phyloP scores from a whole-genome alignment of 2,888 invertebrate genomes.

The Danaus chrysippus region DNA sequence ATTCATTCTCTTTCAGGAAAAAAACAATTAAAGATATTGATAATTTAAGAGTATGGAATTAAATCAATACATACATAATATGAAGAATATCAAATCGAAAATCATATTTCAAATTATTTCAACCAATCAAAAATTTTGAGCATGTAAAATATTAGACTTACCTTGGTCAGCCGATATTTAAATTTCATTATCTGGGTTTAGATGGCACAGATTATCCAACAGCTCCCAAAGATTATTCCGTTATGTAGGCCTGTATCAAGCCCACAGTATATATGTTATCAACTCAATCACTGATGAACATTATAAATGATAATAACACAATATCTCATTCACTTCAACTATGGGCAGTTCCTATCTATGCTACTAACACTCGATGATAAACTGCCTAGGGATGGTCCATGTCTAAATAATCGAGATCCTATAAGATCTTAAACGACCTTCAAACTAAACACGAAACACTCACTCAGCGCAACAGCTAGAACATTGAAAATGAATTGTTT shows the following conservation, averaged over 20 bases:
- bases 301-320: background rate
- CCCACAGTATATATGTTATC: background rate
- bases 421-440: conserved; percentile 18
- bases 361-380: conserved; percentile 16
- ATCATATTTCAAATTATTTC: background rate
- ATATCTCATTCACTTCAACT: conserved; percentile 1
- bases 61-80: no score
- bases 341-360: conserved; percentile 15
- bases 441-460: conserved; percentile 6
- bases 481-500: conserved; percentile 9
- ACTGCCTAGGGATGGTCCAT: conserved; percentile 27
- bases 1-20: no score
- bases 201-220: conserved; percentile 1
- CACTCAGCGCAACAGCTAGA: conserved; percentile 20
- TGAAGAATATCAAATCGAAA: background rate
- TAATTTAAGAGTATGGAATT: no score
- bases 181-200: conserved; percentile 5
- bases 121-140: background rate
- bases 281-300: background rate
- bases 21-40: no score
- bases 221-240: background rate
- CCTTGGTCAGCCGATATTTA: conserved; percentile 1
- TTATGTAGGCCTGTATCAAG: no score
- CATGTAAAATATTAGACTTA: background rate
- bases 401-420: conserved; percentile 17